A percentile compares a stretch with the other conserved stretches of the same genome.
Evolutionary conservation across 2,797 vertebrate genomes (phyloP).

Genomic region (Enteromius argenteus): DNA sequence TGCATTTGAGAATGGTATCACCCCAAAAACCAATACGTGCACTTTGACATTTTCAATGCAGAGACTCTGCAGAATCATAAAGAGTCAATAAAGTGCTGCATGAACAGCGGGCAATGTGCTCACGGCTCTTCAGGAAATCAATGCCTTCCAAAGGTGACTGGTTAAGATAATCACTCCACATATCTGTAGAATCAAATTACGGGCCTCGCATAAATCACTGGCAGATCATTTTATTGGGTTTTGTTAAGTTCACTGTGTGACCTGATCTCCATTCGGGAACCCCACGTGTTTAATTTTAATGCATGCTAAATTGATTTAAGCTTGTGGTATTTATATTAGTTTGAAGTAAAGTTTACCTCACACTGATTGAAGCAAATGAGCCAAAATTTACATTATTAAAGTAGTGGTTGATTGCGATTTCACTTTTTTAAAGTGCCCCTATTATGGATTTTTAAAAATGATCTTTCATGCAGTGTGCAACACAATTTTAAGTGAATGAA

Average conservation of each 20-base stretch:
- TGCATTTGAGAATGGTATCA: constrained; percentile 20
- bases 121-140: constrained; percentile 21
- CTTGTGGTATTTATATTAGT: neutral
- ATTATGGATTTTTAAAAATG: too few relatives aligned
- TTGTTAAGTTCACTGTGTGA: neutral
- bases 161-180: constrained; percentile 36
- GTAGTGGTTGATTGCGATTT: too few relatives aligned
- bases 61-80: constrained; percentile 37
- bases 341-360: neutral
- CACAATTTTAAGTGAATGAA: too few relatives aligned
- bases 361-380: neutral
- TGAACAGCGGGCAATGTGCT: neutral
- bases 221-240: constrained; percentile 20
- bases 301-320: constrained; percentile 15
- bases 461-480: too few relatives aligned
- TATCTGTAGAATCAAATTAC: constrained; percentile 37
- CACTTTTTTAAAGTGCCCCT: too few relatives aligned
- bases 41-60: constrained; percentile 37
- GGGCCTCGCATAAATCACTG: constrained; percentile 18
- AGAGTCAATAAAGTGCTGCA: constrained; percentile 10
- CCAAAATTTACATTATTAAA: neutral
- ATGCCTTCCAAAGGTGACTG: constrained; percentile 31
- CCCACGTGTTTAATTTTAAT: neutral
- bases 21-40: constrained; percentile 27
- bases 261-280: neutral